Evolutionary conservation across 2,797 vertebrate genomes (phyloP).

Genomic region (Cryptoprocta ferox): DNA sequence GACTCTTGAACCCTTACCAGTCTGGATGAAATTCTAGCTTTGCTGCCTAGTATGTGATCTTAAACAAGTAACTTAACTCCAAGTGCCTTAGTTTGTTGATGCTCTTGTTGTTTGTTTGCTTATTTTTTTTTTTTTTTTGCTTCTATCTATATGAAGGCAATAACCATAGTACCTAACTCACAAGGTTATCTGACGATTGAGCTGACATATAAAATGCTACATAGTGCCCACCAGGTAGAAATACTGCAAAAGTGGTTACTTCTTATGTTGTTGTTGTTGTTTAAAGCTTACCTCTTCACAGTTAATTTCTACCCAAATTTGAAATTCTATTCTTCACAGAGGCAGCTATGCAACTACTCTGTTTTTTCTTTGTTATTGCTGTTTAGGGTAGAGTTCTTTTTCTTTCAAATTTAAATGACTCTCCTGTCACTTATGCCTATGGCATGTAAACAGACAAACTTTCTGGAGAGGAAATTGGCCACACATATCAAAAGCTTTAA

Average conservation of each 20-base stretch:
- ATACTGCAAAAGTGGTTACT: background rate
- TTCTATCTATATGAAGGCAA: background rate
- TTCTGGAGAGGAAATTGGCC: background rate
- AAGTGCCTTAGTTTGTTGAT: background rate
- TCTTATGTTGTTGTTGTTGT: background rate
- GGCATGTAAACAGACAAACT: background rate
- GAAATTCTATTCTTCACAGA: background rate
- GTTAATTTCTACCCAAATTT: background rate
- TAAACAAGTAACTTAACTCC: background rate
- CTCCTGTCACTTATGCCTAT: background rate
- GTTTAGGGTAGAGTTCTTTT: background rate
- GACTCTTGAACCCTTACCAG: background rate
- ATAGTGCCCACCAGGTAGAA: background rate
- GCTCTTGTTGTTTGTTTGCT: background rate
- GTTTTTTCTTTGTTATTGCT: background rate
- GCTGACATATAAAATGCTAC: background rate
- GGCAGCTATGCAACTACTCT: background rate
- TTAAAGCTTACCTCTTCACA: background rate
- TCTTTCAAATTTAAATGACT: slow-evolving; percentile 7
- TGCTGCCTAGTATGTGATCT: background rate
- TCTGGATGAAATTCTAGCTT: background rate
- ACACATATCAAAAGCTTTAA: background rate
- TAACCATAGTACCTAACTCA: background rate
- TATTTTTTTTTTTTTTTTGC: background rate
- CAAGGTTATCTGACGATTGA: background rate